Base-by-base conservation (phyloP, 2,113 vertebrate genomes). In the Saguinus midas region DNA sequence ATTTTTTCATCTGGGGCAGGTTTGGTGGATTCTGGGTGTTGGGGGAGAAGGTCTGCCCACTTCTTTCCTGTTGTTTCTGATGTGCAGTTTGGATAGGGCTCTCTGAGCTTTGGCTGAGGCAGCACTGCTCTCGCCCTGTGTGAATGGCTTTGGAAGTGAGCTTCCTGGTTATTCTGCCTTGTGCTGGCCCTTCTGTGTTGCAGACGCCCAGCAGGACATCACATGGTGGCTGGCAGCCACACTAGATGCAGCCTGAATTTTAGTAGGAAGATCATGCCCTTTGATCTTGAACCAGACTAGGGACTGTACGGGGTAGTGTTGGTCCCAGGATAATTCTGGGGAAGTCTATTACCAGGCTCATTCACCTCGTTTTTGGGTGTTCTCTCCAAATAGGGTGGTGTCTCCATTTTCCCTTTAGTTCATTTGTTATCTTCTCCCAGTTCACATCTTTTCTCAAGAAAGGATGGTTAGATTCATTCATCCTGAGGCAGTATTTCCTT, bases 11-110 rank as follows among this genome's bases (percentile, higher is more conserved):
- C 68, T 84, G 68, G 64, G 43, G 20, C 40, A 50, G 76, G 20
- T 72, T 91, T 55, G 25, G 66, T 57, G 70, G 21, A 29, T 45
- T 5, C 78, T 57, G 50, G n/a, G 66, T 73, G 55, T 32, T 27
- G 45, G n/a, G 72, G 83, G 16, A 43, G 8, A 7, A 7, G 16
- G 73, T 40, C 52, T 93, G 43, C 73, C 73, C 5, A 18, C 32
- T 17, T 37, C 58, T 90, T 96, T 95, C 84, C 87, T 96, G 75
- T 90, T 97, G 75, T 97, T 96, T 78, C 76, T 20, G 29, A 8
- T 76, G 70, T 73, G 61, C 45, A 64, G 50, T 8, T 76, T 96
- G 87, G 68, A 87, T 21, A 78, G 83, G 12, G 37, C 37, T 91
- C 16, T 82, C 55, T 23, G 82, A 66, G 21, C 61, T 91, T 75